Evolutionary conservation across 2,113 vertebrate species (phyloP), one percentile per base, ranked within the genome.

Genomic region (Parus major): DNA sequence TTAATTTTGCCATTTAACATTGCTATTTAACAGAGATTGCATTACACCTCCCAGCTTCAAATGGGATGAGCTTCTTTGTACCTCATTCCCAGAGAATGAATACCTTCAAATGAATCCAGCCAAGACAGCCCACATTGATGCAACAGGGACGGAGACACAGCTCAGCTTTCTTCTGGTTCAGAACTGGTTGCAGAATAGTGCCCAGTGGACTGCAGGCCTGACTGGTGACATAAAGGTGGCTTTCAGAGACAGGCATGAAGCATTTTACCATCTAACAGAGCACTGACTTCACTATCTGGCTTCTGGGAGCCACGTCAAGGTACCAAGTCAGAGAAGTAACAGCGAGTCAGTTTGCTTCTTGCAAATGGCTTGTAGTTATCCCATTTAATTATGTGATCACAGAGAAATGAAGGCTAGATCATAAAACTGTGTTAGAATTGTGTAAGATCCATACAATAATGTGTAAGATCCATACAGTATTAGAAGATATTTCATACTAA

Each of bases 81-180:
- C 22, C 17, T 65, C n/a, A 6, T 57, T 57, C 31, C 9, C 4
- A 65, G 17, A 49, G 17, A 52, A 46, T 11, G 16, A 72, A 29
- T 15, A 53, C 7, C 65, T 71, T 75, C 28, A 56, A 20, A 69
- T 52, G 60, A 82, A 60, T 64, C n/a, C 53, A 82, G 35, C 29
- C 41, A 52, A 47, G 65, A 41, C 28, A 84, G 20, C 10, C 0
- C 1, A 44, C 46, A 18, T 15, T 25, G 47, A 29, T 28, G 17
- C 0, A 0, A 41, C 33, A 56, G 35, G 28, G 33, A 42, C 22
- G 69, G 46, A 12, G 35, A 35, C 13, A 7, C 7, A 39, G 14
- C 7, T 73, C 1, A 39, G 27, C 59, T 92, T 81, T 35, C 29
- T 75, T 63, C 64, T 78, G 28, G 1, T 28, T 9, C 56, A 65